Evolutionary conservation across 2,797 vertebrate species (phyloP).

Genomic region (Gadopsis bispinosus): DNA sequence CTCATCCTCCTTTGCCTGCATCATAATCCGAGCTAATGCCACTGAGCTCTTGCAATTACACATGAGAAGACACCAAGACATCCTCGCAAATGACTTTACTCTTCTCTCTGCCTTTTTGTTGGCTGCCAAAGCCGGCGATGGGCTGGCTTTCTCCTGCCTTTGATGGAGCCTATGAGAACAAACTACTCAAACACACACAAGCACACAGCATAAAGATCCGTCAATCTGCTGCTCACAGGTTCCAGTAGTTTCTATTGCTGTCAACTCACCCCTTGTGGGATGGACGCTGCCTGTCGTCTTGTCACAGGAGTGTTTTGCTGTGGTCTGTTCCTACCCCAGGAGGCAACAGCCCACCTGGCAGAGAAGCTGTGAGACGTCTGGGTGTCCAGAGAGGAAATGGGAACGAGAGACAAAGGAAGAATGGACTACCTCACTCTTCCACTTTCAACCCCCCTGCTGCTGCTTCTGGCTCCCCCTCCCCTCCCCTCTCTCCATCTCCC

Average conservation of each 20-base stretch:
- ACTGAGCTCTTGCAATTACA: slow-evolving; percentile 53
- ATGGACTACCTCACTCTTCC: slow-evolving; percentile 69
- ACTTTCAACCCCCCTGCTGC: slow-evolving; percentile 58
- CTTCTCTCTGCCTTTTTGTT: slow-evolving; percentile 23
- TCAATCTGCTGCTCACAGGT: slow-evolving; percentile 18
- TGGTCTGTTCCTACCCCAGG: slow-evolving; percentile 39
- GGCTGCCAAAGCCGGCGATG: background rate
- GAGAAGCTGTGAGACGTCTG: slow-evolving; percentile 45
- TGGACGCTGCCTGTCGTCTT: slow-evolving; percentile 30
- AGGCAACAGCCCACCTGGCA: slow-evolving; percentile 53
- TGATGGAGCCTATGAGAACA: slow-evolving; percentile 21
- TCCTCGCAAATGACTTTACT: slow-evolving; percentile 36
- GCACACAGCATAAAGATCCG: background rate
- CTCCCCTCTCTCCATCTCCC: slow-evolving; percentile 29
- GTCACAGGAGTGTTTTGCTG: slow-evolving; percentile 19
- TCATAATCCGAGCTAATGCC: slow-evolving; percentile 54
- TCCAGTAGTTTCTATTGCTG: slow-evolving; percentile 22
- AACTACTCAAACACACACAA: slow-evolving; percentile 5
- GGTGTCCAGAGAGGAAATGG: slow-evolving; percentile 63
- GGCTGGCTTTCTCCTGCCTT: slow-evolving; percentile 15
- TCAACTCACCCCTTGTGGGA: slow-evolving; percentile 68
- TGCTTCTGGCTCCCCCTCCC: slow-evolving; percentile 53
- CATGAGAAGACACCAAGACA: slow-evolving; percentile 21
- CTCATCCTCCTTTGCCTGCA: slow-evolving; percentile 37
- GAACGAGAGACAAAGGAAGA: slow-evolving; percentile 56